Base-by-base conservation (phyloP, 2,888 invertebrate species). In the Proisotoma minuta region DNA sequence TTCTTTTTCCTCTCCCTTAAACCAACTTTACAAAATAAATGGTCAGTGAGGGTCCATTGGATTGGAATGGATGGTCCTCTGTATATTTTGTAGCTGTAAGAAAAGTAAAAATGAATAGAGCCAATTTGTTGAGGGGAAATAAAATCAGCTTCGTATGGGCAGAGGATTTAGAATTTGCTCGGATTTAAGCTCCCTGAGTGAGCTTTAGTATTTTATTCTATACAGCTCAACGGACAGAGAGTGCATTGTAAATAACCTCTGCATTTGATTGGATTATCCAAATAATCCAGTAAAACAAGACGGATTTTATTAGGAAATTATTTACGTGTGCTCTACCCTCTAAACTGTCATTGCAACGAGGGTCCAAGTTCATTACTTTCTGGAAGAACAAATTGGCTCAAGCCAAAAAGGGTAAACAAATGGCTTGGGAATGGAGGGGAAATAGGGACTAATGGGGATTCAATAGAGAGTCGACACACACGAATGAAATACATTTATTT, bases 391-490 rank as follows among this genome's bases (percentile, higher is more conserved):
- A 8, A 34, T 34, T 8, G 15, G 15, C 15, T 10, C 34, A 15
- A 34, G 34, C 15, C 34, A 34, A 15, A 15, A 54, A 39, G 40
- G 40, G 23, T 39, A 34, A 39, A 22, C 18, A 39, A 39, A 54
- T 22, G 15, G 23, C 24, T 3, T 3, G 39, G 28, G 28, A 27
- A 12, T 23, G 29, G 22, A 34, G 39, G 39, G 47, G 49, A 48
- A 48, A 39, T 28, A 43, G 12, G 23, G 27, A 57, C 57, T 61
- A 61, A 61, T 61, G 51, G 61, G 61, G 23, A 52, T 62, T 53
- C 52, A 62, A 62, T 51, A 47, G 34, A 56, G 52, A 29, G 51
- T 62, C 52, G 62, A 57, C 57, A 58, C 43, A 18, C 10, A 47
- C n/a, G 47, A 47, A 47, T 5, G 47, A 18, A 10, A 10, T 27